Base-by-base conservation (phyloP, 2,888 invertebrate genomes). In the Chrysotoxum bicinctum region DNA sequence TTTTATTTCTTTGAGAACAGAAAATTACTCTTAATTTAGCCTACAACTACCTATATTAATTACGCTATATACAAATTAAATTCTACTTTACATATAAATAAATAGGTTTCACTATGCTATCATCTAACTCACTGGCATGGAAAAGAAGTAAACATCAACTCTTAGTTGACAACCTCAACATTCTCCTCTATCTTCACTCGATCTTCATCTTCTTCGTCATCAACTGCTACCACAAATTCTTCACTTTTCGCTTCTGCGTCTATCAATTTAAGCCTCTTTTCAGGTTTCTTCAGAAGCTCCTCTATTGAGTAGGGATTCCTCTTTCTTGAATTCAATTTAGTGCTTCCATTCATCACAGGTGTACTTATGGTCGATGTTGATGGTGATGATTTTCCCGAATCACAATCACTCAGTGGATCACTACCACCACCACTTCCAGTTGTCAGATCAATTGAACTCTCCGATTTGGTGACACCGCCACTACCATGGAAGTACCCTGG, bases 301-400 rank as follows among this genome's bases (percentile, higher is more conserved):
- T 97, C 97, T 89, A 97, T 97, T 1, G 97, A 97, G 90, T 97
- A 97, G 0, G 97, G 97, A 90, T 96, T 97, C 85, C 95, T 94
- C 90, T 96, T 92, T 19, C 91, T 89, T 40, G 89, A 89, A 68
- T 74, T 88, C 12, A 81, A 62, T 26, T 84, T 91, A 9, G 74
- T 75, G 26, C 16, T 68, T n/a, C 64, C 80, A 89, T 87, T 90
- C 89, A 60, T 90, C 90, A 77, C 40, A 14, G 86, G 81, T 19
- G 83, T 64, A 10, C 70, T 76, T 16, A 70, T 84, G 6, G 86
- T 88, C 14, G 88, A 87, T 0, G 90, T 90, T 7, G 91, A 90
- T 19, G 92, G 92, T 1, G 92, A 92, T 2, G 92, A 92, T 87
- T 92, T 91, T 2, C 92, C 91, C 6, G 92, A 92, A 88, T 92